phyloP scores from a whole-genome alignment of 2,888 invertebrate species.

The Philereme transversata region DNA sequence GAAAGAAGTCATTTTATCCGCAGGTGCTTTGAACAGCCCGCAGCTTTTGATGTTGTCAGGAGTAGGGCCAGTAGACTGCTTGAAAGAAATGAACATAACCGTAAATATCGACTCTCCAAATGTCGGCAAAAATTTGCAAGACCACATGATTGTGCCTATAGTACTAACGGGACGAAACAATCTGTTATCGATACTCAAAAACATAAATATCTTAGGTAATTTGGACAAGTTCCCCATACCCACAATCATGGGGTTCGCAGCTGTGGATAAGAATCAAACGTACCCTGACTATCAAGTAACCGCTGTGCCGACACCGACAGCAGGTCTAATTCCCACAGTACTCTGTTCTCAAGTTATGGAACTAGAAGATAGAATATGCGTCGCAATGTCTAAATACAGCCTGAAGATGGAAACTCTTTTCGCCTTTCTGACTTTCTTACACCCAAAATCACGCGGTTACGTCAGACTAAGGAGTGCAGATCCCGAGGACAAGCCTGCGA shows the following conservation, averaged over 20 bases:
- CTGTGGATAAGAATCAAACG: conserved; percentile 45
- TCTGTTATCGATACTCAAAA: conserved; percentile 31
- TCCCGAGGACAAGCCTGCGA: conserved; percentile 44
- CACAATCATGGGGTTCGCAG: conserved; percentile 47
- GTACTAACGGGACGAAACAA: conserved; percentile 40
- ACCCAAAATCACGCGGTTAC: conserved; percentile 53
- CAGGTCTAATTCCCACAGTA: conserved; percentile 37
- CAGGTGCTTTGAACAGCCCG: conserved; percentile 54
- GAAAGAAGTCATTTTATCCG: conserved; percentile 33
- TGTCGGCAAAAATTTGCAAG: conserved; percentile 55
- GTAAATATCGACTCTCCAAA: conserved; percentile 46
- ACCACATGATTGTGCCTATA: conserved; percentile 48
- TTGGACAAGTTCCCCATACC: conserved; percentile 45
- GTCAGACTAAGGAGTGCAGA: conserved; percentile 44
- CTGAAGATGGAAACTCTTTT: conserved; percentile 37
- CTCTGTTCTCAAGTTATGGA: conserved; percentile 17
- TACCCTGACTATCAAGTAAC: conserved; percentile 56
- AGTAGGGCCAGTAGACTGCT: conserved; percentile 52
- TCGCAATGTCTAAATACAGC: conserved; percentile 34
- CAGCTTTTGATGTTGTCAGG: conserved; percentile 60
- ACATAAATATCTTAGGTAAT: conserved; percentile 40
- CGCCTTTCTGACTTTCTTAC: conserved; percentile 39
- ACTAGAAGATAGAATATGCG: conserved; percentile 42
- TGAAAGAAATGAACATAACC: conserved; percentile 45
- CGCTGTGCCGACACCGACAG: conserved; percentile 40